Percentiles rank a stretch among this genome's conserved stretches.
phyloP scores from a whole-genome alignment of 2,888 invertebrate species.

The Eilema sororculum region DNA sequence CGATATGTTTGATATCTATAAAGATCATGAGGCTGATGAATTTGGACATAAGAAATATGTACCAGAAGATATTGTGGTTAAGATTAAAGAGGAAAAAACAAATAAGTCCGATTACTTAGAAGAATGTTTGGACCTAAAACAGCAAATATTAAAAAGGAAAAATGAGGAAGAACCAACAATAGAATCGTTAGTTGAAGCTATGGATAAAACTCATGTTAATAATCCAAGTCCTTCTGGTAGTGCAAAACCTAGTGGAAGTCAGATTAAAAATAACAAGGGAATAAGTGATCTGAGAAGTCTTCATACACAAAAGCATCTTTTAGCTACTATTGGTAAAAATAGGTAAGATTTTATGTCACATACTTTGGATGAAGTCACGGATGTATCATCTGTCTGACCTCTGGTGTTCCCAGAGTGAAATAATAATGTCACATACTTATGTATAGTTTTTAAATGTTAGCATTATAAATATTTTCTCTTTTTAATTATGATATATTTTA shows the following conservation, averaged over 20 bases:
- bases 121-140: constrained; percentile 78
- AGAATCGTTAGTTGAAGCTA: constrained; percentile 71
- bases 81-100: constrained; percentile 58
- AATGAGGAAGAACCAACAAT: constrained; percentile 68
- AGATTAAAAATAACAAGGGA: not conserved
- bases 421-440: too few relatives aligned
- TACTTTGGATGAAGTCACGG: too few relatives aligned
- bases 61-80: constrained; percentile 73
- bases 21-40: constrained; percentile 77
- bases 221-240: constrained; percentile 22
- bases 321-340: constrained; percentile 90
- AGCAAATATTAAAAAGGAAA: constrained; percentile 72
- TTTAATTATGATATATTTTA: too few relatives aligned
- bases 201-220: constrained; percentile 73
- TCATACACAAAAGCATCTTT: constrained; percentile 82
- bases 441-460: too few relatives aligned
- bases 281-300: constrained; percentile 49
- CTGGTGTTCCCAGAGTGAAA: too few relatives aligned
- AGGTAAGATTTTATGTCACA: constrained; percentile 73
- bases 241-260: constrained; percentile 19
- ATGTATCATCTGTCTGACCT: too few relatives aligned
- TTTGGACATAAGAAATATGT: constrained; percentile 83
- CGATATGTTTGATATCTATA: constrained; percentile 83
- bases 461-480: too few relatives aligned
- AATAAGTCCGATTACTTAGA: constrained; percentile 68